Evolutionary conservation across 1,140 invertebrate species (phyloP).

Genomic region (Sycobia sp.): DNA sequence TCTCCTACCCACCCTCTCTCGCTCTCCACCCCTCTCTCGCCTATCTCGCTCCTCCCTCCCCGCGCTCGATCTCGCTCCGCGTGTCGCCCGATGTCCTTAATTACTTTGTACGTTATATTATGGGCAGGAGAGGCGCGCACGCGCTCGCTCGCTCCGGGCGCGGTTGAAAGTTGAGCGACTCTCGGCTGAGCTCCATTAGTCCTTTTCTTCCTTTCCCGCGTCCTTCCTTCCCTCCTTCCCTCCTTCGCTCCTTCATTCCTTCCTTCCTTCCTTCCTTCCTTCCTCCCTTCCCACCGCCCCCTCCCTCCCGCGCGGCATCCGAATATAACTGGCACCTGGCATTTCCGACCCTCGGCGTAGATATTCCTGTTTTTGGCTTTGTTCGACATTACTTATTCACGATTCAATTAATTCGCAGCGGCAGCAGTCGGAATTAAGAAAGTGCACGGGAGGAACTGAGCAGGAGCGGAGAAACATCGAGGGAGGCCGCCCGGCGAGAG

Average conservation of each 20-base stretch:
- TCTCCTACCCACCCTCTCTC: no score
- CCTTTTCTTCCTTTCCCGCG: conserved; percentile 20
- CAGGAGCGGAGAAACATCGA: not conserved
- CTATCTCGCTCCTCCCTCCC: no score
- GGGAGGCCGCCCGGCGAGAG: not conserved
- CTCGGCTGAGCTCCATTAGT: conserved; percentile 29
- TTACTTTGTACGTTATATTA: conserved; percentile 64
- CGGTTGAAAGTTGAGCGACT: conserved; percentile 5
- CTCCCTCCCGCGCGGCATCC: not conserved
- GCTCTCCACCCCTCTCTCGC: no score
- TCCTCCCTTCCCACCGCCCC: not conserved
- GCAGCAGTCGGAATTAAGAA: conserved; percentile 6
- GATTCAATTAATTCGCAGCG: conserved; percentile 22
- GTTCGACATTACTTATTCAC: conserved; percentile 31
- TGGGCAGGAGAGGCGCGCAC: conserved; percentile 39
- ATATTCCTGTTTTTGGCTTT: conserved; percentile 32
- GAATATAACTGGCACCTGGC: conserved; percentile 32
- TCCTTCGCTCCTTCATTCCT: conserved; percentile 6
- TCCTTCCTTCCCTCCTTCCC: not conserved
- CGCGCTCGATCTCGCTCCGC: conserved; percentile 29
- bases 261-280: conserved; percentile 6
- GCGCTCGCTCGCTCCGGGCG: not conserved
- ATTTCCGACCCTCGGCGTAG: not conserved
- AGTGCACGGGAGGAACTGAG: not conserved
- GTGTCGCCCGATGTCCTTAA: conserved; percentile 63